Conservation (phyloP, 2,113 vertebrate genomes). For the Hemiscyllium ocellatum region DNA sequence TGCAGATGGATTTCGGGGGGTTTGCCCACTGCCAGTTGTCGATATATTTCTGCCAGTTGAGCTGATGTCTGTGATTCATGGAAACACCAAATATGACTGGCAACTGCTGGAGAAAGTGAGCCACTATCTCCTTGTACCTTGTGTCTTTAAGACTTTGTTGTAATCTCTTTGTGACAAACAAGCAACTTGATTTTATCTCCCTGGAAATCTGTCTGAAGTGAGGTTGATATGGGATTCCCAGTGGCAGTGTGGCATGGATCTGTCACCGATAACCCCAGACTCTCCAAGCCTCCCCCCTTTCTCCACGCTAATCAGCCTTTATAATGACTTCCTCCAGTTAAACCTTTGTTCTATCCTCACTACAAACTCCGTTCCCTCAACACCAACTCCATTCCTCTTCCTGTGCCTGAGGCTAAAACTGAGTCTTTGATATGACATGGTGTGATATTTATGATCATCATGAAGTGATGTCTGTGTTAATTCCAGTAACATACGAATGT, state of each 20-base stretch:
- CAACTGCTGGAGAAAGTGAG: slow-evolving; percentile 48
- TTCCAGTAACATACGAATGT: too few species aligned
- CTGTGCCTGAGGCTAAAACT: not conserved
- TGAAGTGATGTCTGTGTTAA: too few species aligned
- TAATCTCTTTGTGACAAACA: not conserved
- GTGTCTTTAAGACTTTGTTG: slow-evolving; percentile 26
- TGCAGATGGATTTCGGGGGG: slow-evolving; percentile 50
- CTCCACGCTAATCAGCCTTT: not conserved
- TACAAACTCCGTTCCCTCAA: not conserved
- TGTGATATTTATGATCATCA: not conserved
- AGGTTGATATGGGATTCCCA: not conserved
- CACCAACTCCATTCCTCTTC: not conserved
- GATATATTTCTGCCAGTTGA: slow-evolving; percentile 52
- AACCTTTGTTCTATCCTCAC: too few species aligned
- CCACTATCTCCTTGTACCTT: not conserved
- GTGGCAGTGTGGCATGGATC: not conserved
- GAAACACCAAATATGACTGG: slow-evolving; percentile 49
- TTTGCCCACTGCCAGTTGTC: slow-evolving; percentile 48
- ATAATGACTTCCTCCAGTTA: too few species aligned
- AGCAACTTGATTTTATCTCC: not conserved
- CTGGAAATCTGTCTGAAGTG: not conserved
- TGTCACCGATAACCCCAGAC: not conserved
- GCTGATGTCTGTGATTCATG: slow-evolving; percentile 49
- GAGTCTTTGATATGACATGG: not conserved
- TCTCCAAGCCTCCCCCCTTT: not conserved